These are phyloP conservation scores for Actias luna DNA, from an alignment of 2,888 invertebrate species.

Conservation along the genomic window DNA sequence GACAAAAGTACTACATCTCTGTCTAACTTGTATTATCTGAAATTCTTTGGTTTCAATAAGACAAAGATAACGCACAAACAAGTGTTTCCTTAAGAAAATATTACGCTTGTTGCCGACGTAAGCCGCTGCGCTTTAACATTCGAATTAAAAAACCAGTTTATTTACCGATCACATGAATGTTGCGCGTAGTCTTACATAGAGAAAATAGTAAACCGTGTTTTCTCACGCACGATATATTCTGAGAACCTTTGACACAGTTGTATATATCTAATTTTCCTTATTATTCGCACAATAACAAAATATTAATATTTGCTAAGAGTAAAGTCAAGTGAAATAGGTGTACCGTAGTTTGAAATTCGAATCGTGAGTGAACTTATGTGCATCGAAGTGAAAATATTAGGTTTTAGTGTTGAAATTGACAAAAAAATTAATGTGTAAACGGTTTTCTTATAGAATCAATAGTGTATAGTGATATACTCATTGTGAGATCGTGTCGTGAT, in stretches of 20 bases:
- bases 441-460: slow-evolving; percentile 38
- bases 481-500: slow-evolving; percentile 53
- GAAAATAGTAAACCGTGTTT: slow-evolving; percentile 40
- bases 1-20: neutral
- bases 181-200: slow-evolving; percentile 39
- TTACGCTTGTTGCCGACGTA: slow-evolving; percentile 8
- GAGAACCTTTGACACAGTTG: slow-evolving; percentile 30
- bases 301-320: slow-evolving; percentile 15
- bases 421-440: slow-evolving; percentile 6
- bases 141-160: slow-evolving; percentile 74
- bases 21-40: neutral
- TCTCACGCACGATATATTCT: slow-evolving; percentile 38
- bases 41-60: neutral
- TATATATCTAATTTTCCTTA: slow-evolving; percentile 22
- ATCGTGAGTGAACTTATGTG: slow-evolving; percentile 62
- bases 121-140: slow-evolving; percentile 16
- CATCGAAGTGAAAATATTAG: slow-evolving; percentile 52
- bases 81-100: neutral
- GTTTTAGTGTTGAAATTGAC: slow-evolving; percentile 7
- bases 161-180: slow-evolving; percentile 62
- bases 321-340: slow-evolving; percentile 46
- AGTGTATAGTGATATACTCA: slow-evolving; percentile 59
- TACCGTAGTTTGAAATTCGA: slow-evolving; percentile 68
- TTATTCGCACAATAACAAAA: slow-evolving; percentile 14
- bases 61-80: neutral